These are phyloP conservation scores for Ips nitidus DNA, from an alignment of 1,140 invertebrate species.

Conservation along the genomic window DNA sequence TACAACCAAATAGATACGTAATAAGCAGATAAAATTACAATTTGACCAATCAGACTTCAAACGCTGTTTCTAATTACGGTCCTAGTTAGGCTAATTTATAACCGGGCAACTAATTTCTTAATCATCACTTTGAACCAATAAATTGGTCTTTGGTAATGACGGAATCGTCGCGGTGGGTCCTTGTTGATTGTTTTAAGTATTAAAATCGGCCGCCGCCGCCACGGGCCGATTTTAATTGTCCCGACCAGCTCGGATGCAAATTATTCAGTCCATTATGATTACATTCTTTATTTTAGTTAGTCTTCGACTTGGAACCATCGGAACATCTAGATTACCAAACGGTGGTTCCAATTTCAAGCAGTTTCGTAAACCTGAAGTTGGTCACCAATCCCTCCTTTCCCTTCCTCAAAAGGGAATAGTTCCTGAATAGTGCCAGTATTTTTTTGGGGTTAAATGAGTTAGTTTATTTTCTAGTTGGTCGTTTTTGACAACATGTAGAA, in stretches of 20 bases:
- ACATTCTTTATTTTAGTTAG: constrained; percentile 23
- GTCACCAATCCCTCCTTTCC: too few relatives aligned
- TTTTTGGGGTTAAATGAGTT: too few relatives aligned
- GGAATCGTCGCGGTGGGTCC: constrained; percentile 28
- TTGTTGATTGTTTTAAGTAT: constrained; percentile 30
- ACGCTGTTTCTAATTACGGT: too few relatives aligned
- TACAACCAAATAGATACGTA: too few relatives aligned
- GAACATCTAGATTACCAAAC: not conserved
- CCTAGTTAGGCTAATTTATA: too few relatives aligned
- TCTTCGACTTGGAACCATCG: not conserved
- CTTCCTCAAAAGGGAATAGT: too few relatives aligned
- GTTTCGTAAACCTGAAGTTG: too few relatives aligned
- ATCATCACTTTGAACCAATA: constrained; percentile 28
- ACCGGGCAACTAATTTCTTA: not conserved
- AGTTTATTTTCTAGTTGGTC: too few relatives aligned
- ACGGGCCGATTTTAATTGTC: constrained; percentile 34
- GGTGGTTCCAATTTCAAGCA: too few relatives aligned
- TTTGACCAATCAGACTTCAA: too few relatives aligned
- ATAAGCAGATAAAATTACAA: too few relatives aligned
- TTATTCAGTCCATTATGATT: constrained; percentile 32
- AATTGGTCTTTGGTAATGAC: constrained; percentile 22
- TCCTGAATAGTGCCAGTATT: too few relatives aligned
- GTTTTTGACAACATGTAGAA: not conserved
- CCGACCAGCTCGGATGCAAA: constrained; percentile 30
- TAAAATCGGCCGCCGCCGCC: constrained; percentile 23